Conservation (phyloP, 2,113 vertebrate genomes). For the Alectura lathami region DNA sequence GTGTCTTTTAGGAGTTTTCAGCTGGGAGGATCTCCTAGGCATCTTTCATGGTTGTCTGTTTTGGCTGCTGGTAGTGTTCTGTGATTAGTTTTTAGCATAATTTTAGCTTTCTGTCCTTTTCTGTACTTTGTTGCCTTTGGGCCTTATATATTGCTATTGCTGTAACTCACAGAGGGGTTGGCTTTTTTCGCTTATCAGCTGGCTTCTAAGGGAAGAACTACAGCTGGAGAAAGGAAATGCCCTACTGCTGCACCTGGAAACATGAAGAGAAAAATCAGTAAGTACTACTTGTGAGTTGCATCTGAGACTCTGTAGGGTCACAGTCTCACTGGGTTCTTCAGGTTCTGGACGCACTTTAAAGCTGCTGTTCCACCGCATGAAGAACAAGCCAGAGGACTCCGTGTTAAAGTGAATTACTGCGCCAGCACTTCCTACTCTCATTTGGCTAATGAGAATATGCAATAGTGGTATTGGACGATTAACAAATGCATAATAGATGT, state of each 20-base stretch:
- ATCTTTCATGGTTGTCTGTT: not conserved
- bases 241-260: slow-evolving; percentile 78
- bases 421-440: not conserved
- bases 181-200: slow-evolving; percentile 79
- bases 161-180: slow-evolving; percentile 13
- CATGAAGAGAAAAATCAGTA: slow-evolving; percentile 91
- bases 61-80: not conserved
- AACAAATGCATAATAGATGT: slow-evolving; percentile 2
- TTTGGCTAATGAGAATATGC: not conserved
- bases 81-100: not conserved
- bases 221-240: slow-evolving; percentile 74
- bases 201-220: slow-evolving; percentile 85
- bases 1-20: not conserved
- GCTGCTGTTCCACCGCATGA: not conserved
- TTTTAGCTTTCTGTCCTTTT: not conserved
- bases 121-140: not conserved
- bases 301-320: not conserved
- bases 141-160: not conserved
- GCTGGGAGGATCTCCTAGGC: not conserved
- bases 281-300: slow-evolving; percentile 45
- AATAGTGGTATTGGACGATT: not conserved
- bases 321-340: not conserved
- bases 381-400: not conserved
- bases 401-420: not conserved
- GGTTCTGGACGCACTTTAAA: not conserved